Conservation (phyloP, 2,797 vertebrate genomes). For the Oophaga sylvatica region DNA sequence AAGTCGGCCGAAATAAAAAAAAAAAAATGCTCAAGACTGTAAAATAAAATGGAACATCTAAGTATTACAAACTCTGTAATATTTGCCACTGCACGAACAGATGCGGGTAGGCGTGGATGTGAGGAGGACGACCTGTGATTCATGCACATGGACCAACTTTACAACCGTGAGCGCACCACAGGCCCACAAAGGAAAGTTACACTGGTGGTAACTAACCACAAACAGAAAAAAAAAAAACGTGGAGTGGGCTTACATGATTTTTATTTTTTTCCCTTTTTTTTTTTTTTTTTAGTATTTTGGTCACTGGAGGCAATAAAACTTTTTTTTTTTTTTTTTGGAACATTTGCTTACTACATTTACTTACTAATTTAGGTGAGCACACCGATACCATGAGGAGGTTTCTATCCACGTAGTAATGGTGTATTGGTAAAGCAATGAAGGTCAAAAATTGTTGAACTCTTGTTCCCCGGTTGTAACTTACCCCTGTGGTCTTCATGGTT, state of each 20-base stretch:
- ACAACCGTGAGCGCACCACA: neutral
- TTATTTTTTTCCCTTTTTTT: neutral
- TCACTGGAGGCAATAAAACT: neutral
- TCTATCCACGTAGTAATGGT: neutral
- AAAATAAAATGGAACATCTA: neutral
- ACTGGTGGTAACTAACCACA: conserved; percentile 15
- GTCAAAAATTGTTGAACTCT: neutral
- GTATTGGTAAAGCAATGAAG: neutral
- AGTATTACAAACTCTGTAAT: neutral
- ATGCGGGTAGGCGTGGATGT: neutral
- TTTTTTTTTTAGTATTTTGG: conserved; percentile 4
- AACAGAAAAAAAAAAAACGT: neutral
- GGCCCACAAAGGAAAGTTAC: conserved; percentile 53
- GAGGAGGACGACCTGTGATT: conserved; percentile 26
- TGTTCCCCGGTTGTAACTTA: neutral
- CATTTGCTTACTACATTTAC: too few species aligned
- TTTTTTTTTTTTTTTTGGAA: neutral
- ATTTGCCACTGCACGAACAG: neutral
- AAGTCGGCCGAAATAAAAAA: neutral
- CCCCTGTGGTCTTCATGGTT: neutral
- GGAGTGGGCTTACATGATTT: neutral
- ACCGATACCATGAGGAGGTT: neutral
- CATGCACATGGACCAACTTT: conserved; percentile 21
- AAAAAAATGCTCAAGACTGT: neutral
- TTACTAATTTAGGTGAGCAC: neutral